Percentiles rank a stretch among this genome's conserved stretches.
These are phyloP conservation scores for Petrolisthes manimaculis DNA, from an alignment of 2,888 invertebrate species.

Conservation along the genomic window DNA sequence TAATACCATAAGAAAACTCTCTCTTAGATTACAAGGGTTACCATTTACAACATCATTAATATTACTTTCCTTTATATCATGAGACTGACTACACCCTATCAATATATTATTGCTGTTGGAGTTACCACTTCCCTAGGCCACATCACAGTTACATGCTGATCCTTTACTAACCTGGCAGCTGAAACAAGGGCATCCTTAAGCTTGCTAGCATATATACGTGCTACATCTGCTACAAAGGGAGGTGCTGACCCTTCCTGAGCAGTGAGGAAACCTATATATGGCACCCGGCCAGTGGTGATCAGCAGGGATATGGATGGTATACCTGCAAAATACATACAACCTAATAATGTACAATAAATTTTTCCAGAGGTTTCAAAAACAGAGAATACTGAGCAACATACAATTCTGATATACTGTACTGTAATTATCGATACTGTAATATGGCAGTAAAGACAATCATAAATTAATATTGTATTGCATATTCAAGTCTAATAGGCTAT, in stretches of 20 bases:
- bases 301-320: conserved; percentile 83
- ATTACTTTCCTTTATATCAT: no score
- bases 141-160: neutral
- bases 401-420: no score
- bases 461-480: no score
- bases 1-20: no score
- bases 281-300: conserved; percentile 83
- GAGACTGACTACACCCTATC: no score
- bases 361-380: neutral
- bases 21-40: no score
- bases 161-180: conserved; percentile 70
- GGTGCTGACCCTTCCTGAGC: conserved; percentile 88
- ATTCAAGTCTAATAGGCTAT: no score
- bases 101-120: neutral
- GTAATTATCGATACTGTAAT: no score
- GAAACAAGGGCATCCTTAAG: conserved; percentile 76
- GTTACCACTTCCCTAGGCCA: neutral
- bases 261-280: conserved; percentile 90
- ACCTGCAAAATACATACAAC: conserved; percentile 72
- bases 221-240: conserved; percentile 89
- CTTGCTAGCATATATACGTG: conserved; percentile 90
- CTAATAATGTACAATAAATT: neutral
- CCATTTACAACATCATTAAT: no score
- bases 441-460: no score
- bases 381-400: no score